phyloP scores from a whole-genome alignment of 2,797 vertebrate genomes.

The Harpagifer antarcticus region DNA sequence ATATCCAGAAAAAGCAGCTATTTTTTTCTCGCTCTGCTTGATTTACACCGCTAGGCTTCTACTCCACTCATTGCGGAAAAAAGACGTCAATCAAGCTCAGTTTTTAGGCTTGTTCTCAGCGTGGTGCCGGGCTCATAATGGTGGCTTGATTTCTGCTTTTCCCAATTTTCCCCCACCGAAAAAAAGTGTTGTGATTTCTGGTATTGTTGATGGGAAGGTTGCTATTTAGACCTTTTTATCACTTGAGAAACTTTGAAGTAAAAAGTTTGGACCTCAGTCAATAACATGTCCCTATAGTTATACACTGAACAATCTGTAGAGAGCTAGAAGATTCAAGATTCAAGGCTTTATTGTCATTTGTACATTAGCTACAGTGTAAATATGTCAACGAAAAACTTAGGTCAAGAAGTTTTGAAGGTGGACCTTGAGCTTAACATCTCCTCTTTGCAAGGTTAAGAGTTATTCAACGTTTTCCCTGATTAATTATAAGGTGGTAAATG shows the following conservation, averaged over 20 bases:
- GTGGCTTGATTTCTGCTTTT: conserved; percentile 57
- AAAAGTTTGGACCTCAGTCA: conserved; percentile 16
- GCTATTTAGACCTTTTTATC: conserved; percentile 23
- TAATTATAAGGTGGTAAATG: not conserved
- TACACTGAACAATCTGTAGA: not conserved
- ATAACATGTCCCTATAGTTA: not conserved
- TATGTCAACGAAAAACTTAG: too few species aligned
- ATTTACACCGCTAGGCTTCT: conserved; percentile 38
- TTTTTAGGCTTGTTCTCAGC: conserved; percentile 49
- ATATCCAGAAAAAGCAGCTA: conserved; percentile 32
- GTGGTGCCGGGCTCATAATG: conserved; percentile 28
- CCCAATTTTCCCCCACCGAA: not conserved
- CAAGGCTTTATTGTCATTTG: too few species aligned
- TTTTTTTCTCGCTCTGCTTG: conserved; percentile 33
- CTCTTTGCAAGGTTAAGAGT: not conserved
- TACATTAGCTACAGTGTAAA: not conserved
- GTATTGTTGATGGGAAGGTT: conserved; percentile 25
- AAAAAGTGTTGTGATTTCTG: not conserved
- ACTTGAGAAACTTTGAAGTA: conserved; percentile 13
- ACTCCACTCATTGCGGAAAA: conserved; percentile 27
- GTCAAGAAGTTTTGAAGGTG: not conserved
- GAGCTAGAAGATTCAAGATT: not conserved
- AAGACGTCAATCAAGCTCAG: conserved; percentile 61
- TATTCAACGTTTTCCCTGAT: not conserved
- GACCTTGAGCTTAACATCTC: not conserved